Percentiles rank a stretch among this genome's conserved stretches.
These are phyloP conservation scores for Ctena decussata DNA, from an alignment of 2,888 invertebrate genomes.

Conservation along the genomic window DNA sequence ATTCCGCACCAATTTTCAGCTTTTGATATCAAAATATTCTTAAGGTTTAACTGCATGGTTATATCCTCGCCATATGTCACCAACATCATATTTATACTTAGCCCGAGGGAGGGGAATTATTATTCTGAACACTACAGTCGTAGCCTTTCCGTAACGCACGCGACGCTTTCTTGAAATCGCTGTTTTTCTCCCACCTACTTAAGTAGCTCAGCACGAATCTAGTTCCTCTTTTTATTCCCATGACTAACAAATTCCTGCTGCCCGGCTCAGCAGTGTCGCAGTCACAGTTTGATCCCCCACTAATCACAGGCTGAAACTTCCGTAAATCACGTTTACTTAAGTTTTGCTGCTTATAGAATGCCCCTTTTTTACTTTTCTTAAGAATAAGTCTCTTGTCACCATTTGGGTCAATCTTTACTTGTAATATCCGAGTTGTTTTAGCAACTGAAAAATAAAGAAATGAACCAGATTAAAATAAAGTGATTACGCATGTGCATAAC, in stretches of 20 bases:
- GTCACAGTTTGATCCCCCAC: conserved; percentile 61
- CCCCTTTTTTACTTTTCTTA: conserved; percentile 38
- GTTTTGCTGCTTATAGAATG: conserved; percentile 46
- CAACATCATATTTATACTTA: too few species aligned
- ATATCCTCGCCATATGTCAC: too few species aligned
- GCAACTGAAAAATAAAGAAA: conserved; percentile 40
- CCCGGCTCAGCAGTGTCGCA: conserved; percentile 46
- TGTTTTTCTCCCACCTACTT: conserved; percentile 51
- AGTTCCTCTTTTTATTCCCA: conserved; percentile 55
- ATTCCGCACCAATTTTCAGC: too few species aligned
- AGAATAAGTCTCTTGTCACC: conserved; percentile 56
- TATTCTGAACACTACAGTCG: conserved; percentile 14
- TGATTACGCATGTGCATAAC: too few species aligned
- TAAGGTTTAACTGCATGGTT: too few species aligned
- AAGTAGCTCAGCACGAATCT: conserved; percentile 54
- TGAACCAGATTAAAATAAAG: too few species aligned
- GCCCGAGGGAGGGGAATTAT: neutral
- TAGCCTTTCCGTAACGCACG: conserved; percentile 45
- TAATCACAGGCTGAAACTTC: conserved; percentile 61
- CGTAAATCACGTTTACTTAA: conserved; percentile 48
- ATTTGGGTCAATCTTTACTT: conserved; percentile 50
- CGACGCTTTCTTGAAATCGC: conserved; percentile 51
- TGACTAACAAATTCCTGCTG: conserved; percentile 47
- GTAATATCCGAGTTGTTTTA: conserved; percentile 22
- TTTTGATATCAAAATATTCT: too few species aligned